Evolutionary conservation across 2,888 invertebrate species (phyloP), one percentile per base, ranked within the genome.

Genomic region (Drosophila borborema): DNA sequence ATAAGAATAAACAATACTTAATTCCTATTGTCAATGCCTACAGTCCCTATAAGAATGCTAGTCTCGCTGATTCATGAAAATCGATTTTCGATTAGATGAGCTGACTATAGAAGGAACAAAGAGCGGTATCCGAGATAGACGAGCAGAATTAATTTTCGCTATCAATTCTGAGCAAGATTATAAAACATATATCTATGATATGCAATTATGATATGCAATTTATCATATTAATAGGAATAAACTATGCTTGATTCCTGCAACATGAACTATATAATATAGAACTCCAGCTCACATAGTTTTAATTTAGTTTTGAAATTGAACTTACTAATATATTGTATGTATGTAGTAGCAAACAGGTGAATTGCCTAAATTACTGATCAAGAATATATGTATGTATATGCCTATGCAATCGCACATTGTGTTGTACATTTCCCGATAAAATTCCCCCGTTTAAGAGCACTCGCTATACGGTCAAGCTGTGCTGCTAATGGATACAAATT

Each of bases 401-500:
- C 28, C 10, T 31, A 10, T 31, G 31, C 31, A n/a, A 31, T 12
- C n/a, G 10, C 0, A 8, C n/a, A 5, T 38, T 9, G 3, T 53
- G 14, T 2, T 54, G n/a, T 10, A n/a, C 23, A 28, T 41, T 31
- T 6, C n/a, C 7, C 12, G 55, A n/a, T 10, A 2, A 31, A 18
- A 31, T 41, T 41, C n/a, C 41, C 7, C 0, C n/a, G 12, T 14
- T 36, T 14, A 31, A 18, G 20, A 1, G 8, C 14, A 53, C 16
- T n/a, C 0, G 40, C 40, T 10, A 16, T 38, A 16, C 1, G 28
- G 40, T 40, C 40, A 41, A 41, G 28, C 55, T 41, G 41, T 41
- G 40, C 23, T n/a, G 3, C 61, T 61, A 70, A 74, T 74, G 56
- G 61, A 36, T 58, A 53, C 56, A 64, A 65, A 60, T 59, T 53